A percentile compares a stretch with the other conserved stretches of the same genome.
phyloP scores from a whole-genome alignment of 2,888 invertebrate genomes.

The Folsomia manolachei region DNA sequence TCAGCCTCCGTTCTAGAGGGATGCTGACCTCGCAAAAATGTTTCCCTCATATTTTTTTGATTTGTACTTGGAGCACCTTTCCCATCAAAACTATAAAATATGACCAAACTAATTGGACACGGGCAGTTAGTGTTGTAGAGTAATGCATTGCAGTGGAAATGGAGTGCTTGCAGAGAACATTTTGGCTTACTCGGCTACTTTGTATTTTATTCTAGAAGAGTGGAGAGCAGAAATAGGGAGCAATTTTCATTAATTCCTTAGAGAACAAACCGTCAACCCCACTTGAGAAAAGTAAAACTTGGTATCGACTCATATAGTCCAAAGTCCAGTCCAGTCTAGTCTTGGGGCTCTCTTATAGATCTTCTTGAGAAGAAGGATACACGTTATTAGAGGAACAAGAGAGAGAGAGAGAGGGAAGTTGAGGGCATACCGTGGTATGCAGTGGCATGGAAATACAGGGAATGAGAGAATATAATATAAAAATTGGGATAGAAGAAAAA shows the following conservation, averaged over 20 bases:
- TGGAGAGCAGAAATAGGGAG: background rate
- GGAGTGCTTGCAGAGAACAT: background rate
- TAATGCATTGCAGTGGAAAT: no score
- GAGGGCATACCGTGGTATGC: no score
- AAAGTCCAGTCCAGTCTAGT: no score
- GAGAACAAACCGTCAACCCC: slow-evolving; percentile 3
- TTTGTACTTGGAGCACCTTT: background rate
- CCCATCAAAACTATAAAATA: background rate
- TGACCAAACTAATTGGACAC: background rate
- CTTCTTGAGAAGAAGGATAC: background rate
- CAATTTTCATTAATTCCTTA: slow-evolving; percentile 7
- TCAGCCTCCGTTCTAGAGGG: no score
- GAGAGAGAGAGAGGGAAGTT: background rate
- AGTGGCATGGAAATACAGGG: no score
- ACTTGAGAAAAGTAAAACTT: slow-evolving; percentile 6
- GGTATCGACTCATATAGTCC: background rate
- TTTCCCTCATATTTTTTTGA: background rate
- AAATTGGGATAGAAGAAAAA: background rate
- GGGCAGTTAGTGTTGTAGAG: background rate
- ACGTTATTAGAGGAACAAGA: background rate
- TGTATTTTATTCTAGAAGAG: background rate
- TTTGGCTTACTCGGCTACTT: background rate
- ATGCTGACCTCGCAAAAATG: background rate
- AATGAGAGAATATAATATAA: no score
- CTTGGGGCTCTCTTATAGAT: no score